Base-by-base conservation (phyloP, 2,888 invertebrate species). In the Periphyllus acericola region DNA sequence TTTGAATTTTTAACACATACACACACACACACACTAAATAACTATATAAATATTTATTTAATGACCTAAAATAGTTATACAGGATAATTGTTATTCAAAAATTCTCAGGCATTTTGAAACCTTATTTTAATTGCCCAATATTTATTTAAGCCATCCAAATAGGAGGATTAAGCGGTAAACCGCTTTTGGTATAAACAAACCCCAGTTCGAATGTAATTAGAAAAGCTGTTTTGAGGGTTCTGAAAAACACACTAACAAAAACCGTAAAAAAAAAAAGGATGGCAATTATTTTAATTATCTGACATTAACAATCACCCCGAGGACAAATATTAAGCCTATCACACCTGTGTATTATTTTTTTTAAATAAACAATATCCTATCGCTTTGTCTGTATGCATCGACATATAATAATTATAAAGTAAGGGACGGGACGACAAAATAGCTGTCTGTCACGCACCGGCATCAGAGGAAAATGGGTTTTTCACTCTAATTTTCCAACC, bases 181-280 rank as follows among this genome's bases (percentile, higher is more conserved):
- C 84, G 76, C 76, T 85, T 68, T 78, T 9, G 68, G 52, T 68
- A 84, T 84, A 75, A 76, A 84, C 84, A 76, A 76, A 84, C 66
- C 36, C 32, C 17, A 6, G 32, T 34, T 60, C 25, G 25, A 68
- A 68, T 34, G 68, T 76, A 84, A 84, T 85, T 85, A 78, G 66
- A 85, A 85, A 85, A 85, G 68, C 76, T 11, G 76, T 84, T 85
- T 32, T 9, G 46, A 17, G 46, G 60, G 46, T 52, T n/a, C 76
- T 52, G 32, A 4, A 34, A 75, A 68, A 84, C 36, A 21, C 29
- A 40, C 60, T n/a, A 25, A 75, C 9, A 6, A 25, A 46, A 46
- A 46, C 0, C 46, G 55, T n/a, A 8, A 36, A 36, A 75, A 78
- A 55, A 55, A 52, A 75, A 60, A 75, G 25, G n/a, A 46, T 29